Evolutionary conservation across 1,140 invertebrate species (phyloP), one percentile per base, ranked within the genome.

Genomic region (Penaeus japonicus): DNA sequence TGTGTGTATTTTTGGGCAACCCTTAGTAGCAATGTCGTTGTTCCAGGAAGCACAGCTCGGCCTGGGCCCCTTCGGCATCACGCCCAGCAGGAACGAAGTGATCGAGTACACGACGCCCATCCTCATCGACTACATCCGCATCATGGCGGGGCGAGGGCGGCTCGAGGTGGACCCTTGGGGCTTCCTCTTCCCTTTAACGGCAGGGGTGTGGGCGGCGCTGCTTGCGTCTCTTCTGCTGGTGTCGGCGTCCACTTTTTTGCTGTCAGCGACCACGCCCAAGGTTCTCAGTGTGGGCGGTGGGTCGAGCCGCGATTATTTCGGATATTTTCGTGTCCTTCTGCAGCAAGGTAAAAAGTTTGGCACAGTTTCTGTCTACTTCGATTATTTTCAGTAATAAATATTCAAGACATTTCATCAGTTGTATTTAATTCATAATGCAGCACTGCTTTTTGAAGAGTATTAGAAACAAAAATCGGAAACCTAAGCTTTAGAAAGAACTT

Each of bases 111-210:
- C 84, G 22, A 17, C n/a, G n/a, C 32, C 35, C 18, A 15, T 78
- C 4, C 18, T n/a, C 27, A 78, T 57, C 30, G 70, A 77, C 39
- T 57, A 85, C 73, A 20, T 30, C 1, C 77, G 55, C 20, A 85
- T 85, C 73, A 47, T 85, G 17, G 57, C 70, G 10, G 70, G 84
- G 22, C 70, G 73, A 5, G 53, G 59, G 32, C 15, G 55, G 18
- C 53, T 39, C 15, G 75, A 77, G 55, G n/a, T 78, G n/a, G 84
- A 85, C 73, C 84, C 84, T 0, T 85, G 84, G 84, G 73, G 84
- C n/a, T 85, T 85, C 73, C 30, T 85, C 47, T 30, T 85, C 70
- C 73, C 84, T 53, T 47, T 85, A 17, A 78, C 84, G 84, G 70
- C 84, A 27, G 20, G 55, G 10, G 84, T 85, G 73, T 85, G 84